Conservation (phyloP, 2,113 vertebrate species). For the Australoheros scitulus region DNA sequence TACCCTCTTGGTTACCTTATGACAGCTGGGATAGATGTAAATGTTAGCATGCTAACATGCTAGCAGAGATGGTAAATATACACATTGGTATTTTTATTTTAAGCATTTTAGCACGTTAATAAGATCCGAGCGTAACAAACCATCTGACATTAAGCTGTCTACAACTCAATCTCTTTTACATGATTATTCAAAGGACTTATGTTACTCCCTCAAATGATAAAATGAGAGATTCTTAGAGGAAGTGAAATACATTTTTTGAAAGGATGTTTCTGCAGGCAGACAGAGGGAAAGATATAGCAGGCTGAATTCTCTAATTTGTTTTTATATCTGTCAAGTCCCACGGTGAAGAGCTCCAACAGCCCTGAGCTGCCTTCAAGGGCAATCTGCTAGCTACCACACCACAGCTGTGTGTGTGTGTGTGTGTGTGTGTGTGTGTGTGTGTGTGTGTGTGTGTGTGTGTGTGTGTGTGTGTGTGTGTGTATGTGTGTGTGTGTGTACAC, state of each 20-base stretch:
- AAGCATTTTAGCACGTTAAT: background rate
- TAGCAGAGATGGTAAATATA: too few species aligned
- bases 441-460: too few species aligned
- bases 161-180: background rate
- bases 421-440: background rate
- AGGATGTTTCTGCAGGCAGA: background rate
- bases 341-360: conserved; percentile 40
- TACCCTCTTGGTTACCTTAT: background rate
- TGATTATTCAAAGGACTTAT: background rate
- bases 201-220: background rate
- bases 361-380: conserved; percentile 57
- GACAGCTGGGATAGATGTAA: background rate
- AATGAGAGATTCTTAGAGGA: background rate
- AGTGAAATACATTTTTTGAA: background rate
- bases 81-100: background rate
- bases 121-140: background rate
- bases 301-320: conserved; percentile 21
- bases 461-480: background rate
- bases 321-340: conserved; percentile 40
- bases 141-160: background rate
- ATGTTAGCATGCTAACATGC: too few species aligned
- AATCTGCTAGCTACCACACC: conserved; percentile 36
- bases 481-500: background rate
- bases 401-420: background rate
- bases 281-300: background rate